Base-by-base conservation (phyloP, 2,113 vertebrate genomes). In the Myiozetetes cayanensis region DNA sequence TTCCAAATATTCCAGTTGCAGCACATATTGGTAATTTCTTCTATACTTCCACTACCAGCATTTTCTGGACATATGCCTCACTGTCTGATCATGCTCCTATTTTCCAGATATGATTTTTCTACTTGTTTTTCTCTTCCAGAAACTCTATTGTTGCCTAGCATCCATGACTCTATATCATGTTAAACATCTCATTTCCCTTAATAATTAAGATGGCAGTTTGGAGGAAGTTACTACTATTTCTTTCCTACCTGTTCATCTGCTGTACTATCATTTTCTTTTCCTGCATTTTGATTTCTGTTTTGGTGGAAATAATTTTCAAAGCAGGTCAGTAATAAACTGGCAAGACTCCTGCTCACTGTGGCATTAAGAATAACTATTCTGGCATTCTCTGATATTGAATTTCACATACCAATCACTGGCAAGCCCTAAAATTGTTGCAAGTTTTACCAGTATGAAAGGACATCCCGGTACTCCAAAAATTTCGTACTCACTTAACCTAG, bases 401-500 rank as follows among this genome's bases (percentile, higher is more conserved):
- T 93, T 94, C 76, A 75, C 74, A 52, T 8, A 91, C 82, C 35
- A 63, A 39, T 65, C 79, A 65, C 70, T 87, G 68, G 68, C 52
- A 93, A 88, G 61, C 30, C 63, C 27, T 71, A 84, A 76, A 87
- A 89, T 44, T 53, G 37, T 68, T 90, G 62, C 77, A 85, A 78
- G 30, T 89, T 92, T 95, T 84, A 70, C 79, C 75, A 91, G 70
- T 77, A 90, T 0, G 6, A 95, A 95, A 91, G 56, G 59, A 52
- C 77, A 71, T 35, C 75, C 44, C 17, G 1, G 27, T 63, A 73
- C 44, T 61, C 53, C 16, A 87, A 86, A 76, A 72, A 87, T 93
- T 87, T 91, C 37, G 17, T 92, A 81, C 52, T 87, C 81, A 97
- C 93, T 97, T 96, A 93, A 97, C 96, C 85, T 95, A 97, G 96